Evolutionary conservation across 2,797 vertebrate genomes (phyloP).

Genomic region (Hylomyscus alleni): DNA sequence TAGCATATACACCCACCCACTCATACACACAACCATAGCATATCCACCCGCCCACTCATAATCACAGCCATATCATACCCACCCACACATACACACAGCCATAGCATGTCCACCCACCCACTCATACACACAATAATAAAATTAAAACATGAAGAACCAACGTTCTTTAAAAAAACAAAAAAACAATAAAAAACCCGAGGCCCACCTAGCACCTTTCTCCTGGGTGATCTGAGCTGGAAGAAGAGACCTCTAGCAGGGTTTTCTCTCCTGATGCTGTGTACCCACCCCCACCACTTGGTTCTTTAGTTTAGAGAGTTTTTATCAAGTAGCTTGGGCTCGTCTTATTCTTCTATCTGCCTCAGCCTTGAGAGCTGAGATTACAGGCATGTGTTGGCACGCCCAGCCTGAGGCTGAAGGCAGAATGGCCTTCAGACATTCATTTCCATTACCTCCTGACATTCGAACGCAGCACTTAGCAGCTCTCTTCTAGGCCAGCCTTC

Average conservation of each 20-base stretch:
- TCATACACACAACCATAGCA: too few relatives aligned
- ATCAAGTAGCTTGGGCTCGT: background rate
- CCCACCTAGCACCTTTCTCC: background rate
- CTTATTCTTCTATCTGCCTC: background rate
- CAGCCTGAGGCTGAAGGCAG: background rate
- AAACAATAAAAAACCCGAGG: background rate
- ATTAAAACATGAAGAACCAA: background rate
- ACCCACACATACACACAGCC: too few relatives aligned
- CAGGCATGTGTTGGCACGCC: background rate
- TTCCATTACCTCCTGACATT: background rate
- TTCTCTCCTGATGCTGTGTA: background rate
- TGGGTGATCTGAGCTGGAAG: background rate
- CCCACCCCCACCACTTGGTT: background rate
- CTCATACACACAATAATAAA: background rate
- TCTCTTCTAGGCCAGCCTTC: background rate
- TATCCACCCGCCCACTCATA: too few relatives aligned
- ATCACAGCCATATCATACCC: too few relatives aligned
- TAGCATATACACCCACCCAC: too few relatives aligned
- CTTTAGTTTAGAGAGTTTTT: background rate
- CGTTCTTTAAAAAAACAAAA: background rate
- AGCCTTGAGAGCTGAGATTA: background rate
- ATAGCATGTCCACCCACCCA: background rate
- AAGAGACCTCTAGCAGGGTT: background rate
- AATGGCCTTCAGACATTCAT: background rate
- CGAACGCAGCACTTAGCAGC: background rate